These are phyloP conservation scores for Aldabrachelys gigantea DNA, from an alignment of 2,113 vertebrate genomes.

Conservation along the genomic window DNA sequence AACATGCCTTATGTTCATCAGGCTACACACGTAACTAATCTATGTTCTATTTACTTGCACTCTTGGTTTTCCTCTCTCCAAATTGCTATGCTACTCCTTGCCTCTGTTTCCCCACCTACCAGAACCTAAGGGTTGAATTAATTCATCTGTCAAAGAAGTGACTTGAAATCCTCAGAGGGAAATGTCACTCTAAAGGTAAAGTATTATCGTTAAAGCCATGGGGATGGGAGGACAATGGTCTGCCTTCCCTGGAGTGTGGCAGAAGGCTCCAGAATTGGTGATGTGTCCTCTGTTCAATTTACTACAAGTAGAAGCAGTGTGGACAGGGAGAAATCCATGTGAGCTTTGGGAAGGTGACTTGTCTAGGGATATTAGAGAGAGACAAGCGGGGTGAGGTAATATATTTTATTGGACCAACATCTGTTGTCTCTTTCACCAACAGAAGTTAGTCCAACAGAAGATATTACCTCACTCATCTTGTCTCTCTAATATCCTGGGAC, in stretches of 20 bases:
- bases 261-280: conserved; percentile 19
- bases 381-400: not conserved
- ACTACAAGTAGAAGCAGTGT: not conserved
- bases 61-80: conserved; percentile 21
- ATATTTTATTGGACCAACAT: not conserved
- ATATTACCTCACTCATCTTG: not conserved
- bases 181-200: not conserved
- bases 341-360: not conserved
- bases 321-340: conserved; percentile 1
- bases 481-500: not conserved
- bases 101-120: not conserved
- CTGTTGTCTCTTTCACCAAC: not conserved
- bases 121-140: not conserved
- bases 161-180: not conserved
- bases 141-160: not conserved
- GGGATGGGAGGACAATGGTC: not conserved
- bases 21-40: not conserved
- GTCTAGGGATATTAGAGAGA: not conserved
- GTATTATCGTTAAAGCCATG: not conserved
- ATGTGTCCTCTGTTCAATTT: not conserved
- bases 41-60: not conserved
- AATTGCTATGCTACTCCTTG: conserved; percentile 19
- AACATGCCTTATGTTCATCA: conserved; percentile 53
- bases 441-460: not conserved
- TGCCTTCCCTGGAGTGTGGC: not conserved